These are phyloP conservation scores for Pandemis corylana DNA, from an alignment of 2,888 invertebrate species.

Conservation along the genomic window DNA sequence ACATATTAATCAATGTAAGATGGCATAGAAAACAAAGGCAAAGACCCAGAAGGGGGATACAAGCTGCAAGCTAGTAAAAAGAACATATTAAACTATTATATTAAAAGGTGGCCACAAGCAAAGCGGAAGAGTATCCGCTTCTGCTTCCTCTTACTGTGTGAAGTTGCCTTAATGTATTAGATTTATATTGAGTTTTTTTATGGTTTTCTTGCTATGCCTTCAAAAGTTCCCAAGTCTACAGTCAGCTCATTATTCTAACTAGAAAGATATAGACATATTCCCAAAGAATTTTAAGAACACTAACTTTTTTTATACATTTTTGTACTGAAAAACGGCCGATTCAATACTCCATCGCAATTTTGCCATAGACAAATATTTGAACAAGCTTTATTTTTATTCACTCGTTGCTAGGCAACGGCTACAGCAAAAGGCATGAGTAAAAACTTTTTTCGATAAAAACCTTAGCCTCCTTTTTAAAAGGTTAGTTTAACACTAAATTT, in stretches of 20 bases:
- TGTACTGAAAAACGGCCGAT: constrained; percentile 79
- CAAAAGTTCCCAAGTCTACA: constrained; percentile 41
- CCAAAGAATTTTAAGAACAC: constrained; percentile 48
- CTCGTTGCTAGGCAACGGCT: constrained; percentile 3
- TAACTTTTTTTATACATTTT: constrained; percentile 67
- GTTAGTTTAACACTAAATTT: neutral
- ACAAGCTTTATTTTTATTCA: constrained; percentile 2
- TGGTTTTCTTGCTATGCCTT: neutral
- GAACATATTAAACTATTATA: too few species aligned
- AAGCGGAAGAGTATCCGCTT: too few species aligned
- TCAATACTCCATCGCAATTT: constrained; percentile 46
- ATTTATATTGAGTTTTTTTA: too few species aligned
- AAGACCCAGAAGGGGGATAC: too few species aligned
- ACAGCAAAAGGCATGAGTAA: constrained; percentile 5
- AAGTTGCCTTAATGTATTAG: too few species aligned
- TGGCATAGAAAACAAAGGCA: too few species aligned
- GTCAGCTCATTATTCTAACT: constrained; percentile 52
- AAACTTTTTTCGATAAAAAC: neutral
- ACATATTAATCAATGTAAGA: too few species aligned
- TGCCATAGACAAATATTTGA: constrained; percentile 45
- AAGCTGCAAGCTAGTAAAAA: too few species aligned
- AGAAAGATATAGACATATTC: constrained; percentile 53
- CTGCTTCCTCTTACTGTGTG: too few species aligned
- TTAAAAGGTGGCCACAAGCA: too few species aligned
- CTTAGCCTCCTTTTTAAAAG: constrained; percentile 28